Conservation (phyloP, 2,888 invertebrate genomes). For the Tortricodes alternella region DNA sequence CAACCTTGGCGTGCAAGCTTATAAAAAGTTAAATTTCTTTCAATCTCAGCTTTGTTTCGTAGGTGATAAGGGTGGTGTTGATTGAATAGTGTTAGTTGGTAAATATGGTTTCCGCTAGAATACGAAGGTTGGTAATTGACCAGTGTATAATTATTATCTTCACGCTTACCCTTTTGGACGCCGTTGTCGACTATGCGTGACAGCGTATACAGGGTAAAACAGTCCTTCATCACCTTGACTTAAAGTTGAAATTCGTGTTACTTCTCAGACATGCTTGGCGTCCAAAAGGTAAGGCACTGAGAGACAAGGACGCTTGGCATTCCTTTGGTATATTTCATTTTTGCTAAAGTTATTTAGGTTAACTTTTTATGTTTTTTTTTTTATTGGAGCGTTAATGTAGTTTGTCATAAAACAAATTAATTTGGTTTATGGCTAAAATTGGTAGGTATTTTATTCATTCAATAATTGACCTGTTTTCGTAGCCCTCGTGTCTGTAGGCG, state of each 20-base stretch:
- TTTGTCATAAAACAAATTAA: background rate
- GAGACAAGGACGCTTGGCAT: constrained; percentile 5
- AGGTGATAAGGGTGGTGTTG: background rate
- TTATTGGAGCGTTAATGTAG: background rate
- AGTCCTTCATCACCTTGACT: no score
- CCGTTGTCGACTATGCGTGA: background rate
- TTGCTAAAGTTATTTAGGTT: constrained; percentile 7
- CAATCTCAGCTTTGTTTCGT: no score
- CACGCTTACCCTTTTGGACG: constrained; percentile 1
- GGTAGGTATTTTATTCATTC: no score
- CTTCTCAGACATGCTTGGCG: no score
- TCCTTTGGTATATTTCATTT: constrained; percentile 1
- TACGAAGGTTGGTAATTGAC: constrained; percentile 7
- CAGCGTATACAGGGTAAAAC: no score
- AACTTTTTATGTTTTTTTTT: background rate
- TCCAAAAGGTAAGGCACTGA: no score
- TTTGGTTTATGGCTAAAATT: background rate
- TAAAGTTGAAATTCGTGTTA: no score
- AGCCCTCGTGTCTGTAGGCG: no score
- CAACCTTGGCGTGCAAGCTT: background rate
- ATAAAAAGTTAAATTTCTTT: background rate
- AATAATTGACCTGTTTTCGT: no score
- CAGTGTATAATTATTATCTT: constrained; percentile 4
- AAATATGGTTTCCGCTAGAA: background rate
- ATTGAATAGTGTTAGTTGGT: background rate